Evolutionary conservation across 2,888 invertebrate genomes (phyloP).

Genomic region (Drosophila flavopinicola): DNA sequence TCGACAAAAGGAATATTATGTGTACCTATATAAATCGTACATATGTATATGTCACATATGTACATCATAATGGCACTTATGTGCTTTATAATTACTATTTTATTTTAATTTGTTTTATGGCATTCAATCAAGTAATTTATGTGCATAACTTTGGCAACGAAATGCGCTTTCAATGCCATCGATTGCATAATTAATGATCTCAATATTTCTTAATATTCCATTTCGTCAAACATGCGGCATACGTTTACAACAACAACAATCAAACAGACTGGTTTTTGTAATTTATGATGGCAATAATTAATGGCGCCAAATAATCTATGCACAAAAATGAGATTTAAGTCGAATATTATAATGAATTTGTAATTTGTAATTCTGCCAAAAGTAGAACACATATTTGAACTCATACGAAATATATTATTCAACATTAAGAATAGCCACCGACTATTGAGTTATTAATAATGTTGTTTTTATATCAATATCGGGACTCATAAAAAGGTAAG

Average conservation of each 20-base stretch:
- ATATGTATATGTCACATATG: background rate
- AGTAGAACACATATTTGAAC: too few relatives aligned
- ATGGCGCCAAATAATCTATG: background rate
- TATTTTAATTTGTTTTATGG: slow-evolving; percentile 49
- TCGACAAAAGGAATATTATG: background rate
- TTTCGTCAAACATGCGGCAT: slow-evolving; percentile 1
- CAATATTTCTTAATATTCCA: slow-evolving; percentile 22
- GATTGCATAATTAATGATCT: slow-evolving; percentile 57
- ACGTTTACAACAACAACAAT: background rate
- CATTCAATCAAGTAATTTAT: slow-evolving; percentile 66
- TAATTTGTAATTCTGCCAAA: too few relatives aligned
- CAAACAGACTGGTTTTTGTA: background rate
- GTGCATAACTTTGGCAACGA: slow-evolving; percentile 50
- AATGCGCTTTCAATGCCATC: slow-evolving; percentile 51
- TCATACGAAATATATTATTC: too few relatives aligned
- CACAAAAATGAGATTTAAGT: background rate
- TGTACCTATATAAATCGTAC: background rate
- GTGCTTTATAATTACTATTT: slow-evolving; percentile 30
- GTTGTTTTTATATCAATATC: too few relatives aligned
- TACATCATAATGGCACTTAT: background rate
- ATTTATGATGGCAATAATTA: slow-evolving; percentile 1
- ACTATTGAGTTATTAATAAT: too few relatives aligned
- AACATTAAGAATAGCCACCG: too few relatives aligned
- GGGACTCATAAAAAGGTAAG: too few relatives aligned
- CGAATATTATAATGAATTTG: too few relatives aligned